These are phyloP conservation scores for Halichoeres trimaculatus DNA, from an alignment of 2,113 vertebrate species.

Conservation along the genomic window DNA sequence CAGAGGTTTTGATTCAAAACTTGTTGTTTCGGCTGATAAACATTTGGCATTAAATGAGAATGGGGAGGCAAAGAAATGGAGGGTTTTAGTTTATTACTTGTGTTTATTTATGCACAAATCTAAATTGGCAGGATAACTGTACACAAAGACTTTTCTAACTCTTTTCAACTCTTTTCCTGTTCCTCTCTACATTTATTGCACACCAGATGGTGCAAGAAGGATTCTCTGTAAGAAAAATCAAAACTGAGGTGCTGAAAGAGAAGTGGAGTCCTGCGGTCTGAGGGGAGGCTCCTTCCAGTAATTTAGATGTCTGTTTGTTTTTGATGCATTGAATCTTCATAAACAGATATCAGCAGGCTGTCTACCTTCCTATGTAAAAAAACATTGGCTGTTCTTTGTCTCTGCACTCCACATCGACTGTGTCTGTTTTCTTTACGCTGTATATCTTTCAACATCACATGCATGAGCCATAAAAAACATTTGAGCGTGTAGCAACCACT, in stretches of 20 bases:
- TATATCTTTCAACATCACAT: constrained; percentile 50
- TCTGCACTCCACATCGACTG: constrained; percentile 6
- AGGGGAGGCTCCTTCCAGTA: constrained; percentile 41
- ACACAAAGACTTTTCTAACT: constrained; percentile 36
- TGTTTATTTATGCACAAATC: constrained; percentile 27
- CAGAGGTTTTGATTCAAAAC: constrained; percentile 63
- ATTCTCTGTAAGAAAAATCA: constrained; percentile 29
- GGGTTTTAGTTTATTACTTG: constrained; percentile 42
- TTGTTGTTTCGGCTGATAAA: constrained; percentile 48
- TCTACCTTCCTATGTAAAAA: constrained; percentile 50
- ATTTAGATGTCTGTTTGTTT: constrained; percentile 33
- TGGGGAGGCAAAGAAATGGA: constrained; percentile 41
- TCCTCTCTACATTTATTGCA: constrained; percentile 40
- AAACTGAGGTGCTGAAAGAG: constrained; percentile 32
- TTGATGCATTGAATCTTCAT: constrained; percentile 27
- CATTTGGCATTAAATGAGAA: constrained; percentile 68
- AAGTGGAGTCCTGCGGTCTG: constrained; percentile 27
- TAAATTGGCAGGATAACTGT: constrained; percentile 30
- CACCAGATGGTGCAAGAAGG: constrained; percentile 44
- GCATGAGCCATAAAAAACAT: constrained; percentile 43
- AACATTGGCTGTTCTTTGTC: constrained; percentile 46
- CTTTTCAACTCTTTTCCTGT: constrained; percentile 18
- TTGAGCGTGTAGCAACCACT: constrained; percentile 22
- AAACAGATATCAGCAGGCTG: constrained; percentile 49
- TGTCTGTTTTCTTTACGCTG: constrained; percentile 13